phyloP scores from a whole-genome alignment of 1,140 invertebrate species.

The Teleogryllus occipitalis region DNA sequence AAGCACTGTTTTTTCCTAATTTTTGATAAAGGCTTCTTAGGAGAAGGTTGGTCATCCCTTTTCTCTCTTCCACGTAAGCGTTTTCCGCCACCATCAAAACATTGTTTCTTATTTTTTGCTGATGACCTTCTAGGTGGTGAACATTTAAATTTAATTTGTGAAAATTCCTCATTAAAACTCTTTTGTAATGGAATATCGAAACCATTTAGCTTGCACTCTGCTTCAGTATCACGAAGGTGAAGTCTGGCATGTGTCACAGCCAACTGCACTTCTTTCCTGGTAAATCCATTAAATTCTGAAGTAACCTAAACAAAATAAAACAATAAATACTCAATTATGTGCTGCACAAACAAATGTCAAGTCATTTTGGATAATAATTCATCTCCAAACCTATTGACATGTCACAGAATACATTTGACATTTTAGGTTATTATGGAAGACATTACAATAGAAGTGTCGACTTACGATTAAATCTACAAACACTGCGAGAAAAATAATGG shows the following conservation, averaged over 20 bases:
- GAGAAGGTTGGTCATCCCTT: not conserved
- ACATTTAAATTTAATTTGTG: not conserved
- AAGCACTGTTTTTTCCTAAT: not conserved
- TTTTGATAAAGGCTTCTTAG: not conserved
- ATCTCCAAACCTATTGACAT: not conserved
- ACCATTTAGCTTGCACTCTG: constrained; percentile 10
- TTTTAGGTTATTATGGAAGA: not conserved
- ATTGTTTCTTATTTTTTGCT: constrained; percentile 7
- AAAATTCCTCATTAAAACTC: constrained; percentile 18
- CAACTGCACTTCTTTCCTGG: constrained; percentile 3
- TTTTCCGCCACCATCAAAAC: constrained; percentile 15
- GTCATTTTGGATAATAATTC: not conserved
- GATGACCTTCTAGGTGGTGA: not conserved
- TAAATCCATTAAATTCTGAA: constrained; percentile 13
- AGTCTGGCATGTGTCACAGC: constrained; percentile 13
- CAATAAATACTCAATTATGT: not conserved
- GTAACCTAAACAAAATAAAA: constrained; percentile 15
- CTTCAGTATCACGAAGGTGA: constrained; percentile 2
- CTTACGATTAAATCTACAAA: too few relatives aligned
- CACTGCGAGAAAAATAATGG: too few relatives aligned
- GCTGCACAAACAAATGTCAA: too few relatives aligned
- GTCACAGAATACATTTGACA: not conserved
- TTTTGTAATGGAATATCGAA: not conserved
- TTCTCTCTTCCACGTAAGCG: not conserved
- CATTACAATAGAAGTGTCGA: not conserved